Evolutionary conservation across 2,797 vertebrate species (phyloP).

Genomic region (Merluccius polli): DNA sequence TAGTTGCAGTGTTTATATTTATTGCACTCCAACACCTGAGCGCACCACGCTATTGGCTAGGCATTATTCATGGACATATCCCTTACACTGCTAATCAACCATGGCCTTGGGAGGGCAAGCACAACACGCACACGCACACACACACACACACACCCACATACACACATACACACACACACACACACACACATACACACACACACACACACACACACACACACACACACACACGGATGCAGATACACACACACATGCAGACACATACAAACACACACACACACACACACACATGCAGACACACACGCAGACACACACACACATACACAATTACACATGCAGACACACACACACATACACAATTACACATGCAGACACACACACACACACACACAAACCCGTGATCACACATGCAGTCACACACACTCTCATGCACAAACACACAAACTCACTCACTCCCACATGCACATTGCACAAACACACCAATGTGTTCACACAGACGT

Average conservation of each 20-base stretch:
- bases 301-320: too few relatives aligned
- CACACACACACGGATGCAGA: too few relatives aligned
- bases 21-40: slow-evolving; percentile 42
- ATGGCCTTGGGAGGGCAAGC: slow-evolving; percentile 20
- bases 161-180: slow-evolving; percentile 1
- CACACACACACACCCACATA: slow-evolving; percentile 4
- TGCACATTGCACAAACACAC: not conserved
- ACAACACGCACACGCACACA: slow-evolving; percentile 1
- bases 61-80: slow-evolving; percentile 46
- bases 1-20: slow-evolving; percentile 50
- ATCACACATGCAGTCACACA: too few relatives aligned
- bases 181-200: not conserved
- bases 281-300: too few relatives aligned
- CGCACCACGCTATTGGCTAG: slow-evolving; percentile 27
- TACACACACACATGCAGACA: too few relatives aligned
- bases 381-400: too few relatives aligned
- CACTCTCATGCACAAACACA: not conserved
- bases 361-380: too few relatives aligned
- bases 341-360: too few relatives aligned
- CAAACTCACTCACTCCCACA: not conserved
- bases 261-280: too few relatives aligned
- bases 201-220: too few relatives aligned
- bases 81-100: slow-evolving; percentile 27
- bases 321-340: too few relatives aligned
- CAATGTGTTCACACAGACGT: not conserved